Evolutionary conservation across 2,888 invertebrate genomes (phyloP).

Genomic region (Gastrophysa polygoni): DNA sequence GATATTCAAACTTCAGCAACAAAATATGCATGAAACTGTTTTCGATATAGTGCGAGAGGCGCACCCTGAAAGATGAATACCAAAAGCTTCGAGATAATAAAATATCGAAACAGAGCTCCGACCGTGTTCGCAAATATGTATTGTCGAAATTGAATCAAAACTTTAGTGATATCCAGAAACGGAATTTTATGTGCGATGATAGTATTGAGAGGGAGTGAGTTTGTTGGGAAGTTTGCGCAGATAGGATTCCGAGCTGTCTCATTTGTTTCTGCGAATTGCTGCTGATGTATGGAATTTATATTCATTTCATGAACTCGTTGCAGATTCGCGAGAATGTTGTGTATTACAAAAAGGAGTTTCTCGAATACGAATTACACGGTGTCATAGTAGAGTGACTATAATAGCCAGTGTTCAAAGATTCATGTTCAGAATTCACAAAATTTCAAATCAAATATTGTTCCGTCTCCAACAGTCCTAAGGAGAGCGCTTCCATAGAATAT

Average conservation of each 20-base stretch:
- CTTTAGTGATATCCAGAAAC: neutral
- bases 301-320: no score
- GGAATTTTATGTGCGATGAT: neutral
- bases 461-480: no score
- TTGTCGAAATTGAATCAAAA: neutral
- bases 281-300: no score
- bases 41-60: slow-evolving; percentile 2
- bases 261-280: neutral
- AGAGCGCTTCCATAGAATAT: no score
- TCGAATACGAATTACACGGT: no score
- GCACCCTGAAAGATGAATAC: slow-evolving; percentile 4
- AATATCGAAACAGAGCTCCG: neutral
- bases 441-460: no score
- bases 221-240: neutral
- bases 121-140: neutral
- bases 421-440: no score
- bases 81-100: slow-evolving; percentile 1
- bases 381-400: no score
- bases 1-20: slow-evolving; percentile 6
- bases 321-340: no score
- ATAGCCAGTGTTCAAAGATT: no score
- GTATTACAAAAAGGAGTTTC: no score
- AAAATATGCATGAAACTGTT: slow-evolving; percentile 12
- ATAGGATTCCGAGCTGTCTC: neutral
- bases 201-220: neutral